Evolutionary conservation across 2,888 invertebrate genomes (phyloP).

Genomic region (Chrysotoxum bicinctum): DNA sequence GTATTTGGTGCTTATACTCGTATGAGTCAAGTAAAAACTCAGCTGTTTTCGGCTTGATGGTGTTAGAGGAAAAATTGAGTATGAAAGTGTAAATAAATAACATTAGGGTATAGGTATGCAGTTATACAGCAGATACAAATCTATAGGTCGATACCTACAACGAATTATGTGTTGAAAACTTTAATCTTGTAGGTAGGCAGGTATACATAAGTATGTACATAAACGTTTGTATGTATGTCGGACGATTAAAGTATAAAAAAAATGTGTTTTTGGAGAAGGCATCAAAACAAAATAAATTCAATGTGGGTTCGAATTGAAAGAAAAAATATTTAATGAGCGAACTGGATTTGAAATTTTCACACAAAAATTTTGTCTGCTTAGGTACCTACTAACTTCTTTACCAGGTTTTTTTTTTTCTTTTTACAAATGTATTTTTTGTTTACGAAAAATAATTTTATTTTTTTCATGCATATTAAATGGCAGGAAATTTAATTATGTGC

Average conservation of each 20-base stretch:
- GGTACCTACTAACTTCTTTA: not conserved
- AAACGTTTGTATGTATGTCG: not conserved
- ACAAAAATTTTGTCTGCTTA: not conserved
- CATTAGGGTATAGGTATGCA: not conserved
- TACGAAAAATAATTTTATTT: no score
- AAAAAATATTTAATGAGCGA: not conserved
- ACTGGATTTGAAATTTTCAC: slow-evolving; percentile 4
- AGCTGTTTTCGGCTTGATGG: slow-evolving; percentile 30
- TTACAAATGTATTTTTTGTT: no score
- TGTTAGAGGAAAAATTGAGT: not conserved
- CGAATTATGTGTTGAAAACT: not conserved
- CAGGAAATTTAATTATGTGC: slow-evolving; percentile 3
- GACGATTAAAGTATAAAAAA: not conserved
- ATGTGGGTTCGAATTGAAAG: not conserved
- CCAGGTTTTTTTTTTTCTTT: not conserved
- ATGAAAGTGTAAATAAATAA: slow-evolving; percentile 3
- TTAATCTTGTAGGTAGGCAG: not conserved
- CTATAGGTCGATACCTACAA: not conserved
- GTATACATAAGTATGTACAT: not conserved
- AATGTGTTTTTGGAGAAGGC: not conserved
- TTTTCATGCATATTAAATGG: not conserved
- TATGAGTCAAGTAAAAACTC: slow-evolving; percentile 20
- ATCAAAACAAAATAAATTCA: slow-evolving; percentile 40
- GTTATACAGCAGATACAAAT: not conserved
- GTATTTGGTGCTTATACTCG: not conserved